Evolutionary conservation across 2,888 invertebrate species (phyloP).

Genomic region (Drosophila kuntzei): DNA sequence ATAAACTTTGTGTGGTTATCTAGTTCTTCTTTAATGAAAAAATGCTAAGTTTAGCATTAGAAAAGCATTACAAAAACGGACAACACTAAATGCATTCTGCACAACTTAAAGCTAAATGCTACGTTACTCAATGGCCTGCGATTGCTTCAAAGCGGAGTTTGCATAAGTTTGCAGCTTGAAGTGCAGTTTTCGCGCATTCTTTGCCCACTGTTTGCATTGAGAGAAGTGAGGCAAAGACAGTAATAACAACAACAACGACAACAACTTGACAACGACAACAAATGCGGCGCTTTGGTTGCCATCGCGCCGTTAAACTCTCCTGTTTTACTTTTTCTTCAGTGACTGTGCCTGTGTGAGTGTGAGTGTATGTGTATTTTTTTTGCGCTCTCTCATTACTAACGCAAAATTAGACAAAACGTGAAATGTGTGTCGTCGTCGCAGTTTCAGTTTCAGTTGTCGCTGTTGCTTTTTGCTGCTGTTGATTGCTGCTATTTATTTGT

Average conservation of each 20-base stretch:
- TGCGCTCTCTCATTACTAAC: slow-evolving; percentile 58
- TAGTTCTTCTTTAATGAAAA: too few species aligned
- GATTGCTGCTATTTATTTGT: slow-evolving; percentile 40
- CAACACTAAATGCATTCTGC: neutral
- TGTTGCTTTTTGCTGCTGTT: slow-evolving; percentile 53
- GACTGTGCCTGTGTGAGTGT: slow-evolving; percentile 11
- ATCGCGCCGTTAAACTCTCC: slow-evolving; percentile 40
- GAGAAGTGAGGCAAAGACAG: neutral
- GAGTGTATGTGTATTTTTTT: slow-evolving; percentile 22
- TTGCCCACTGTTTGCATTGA: slow-evolving; percentile 7
- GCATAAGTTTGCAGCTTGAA: neutral
- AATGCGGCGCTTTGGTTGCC: slow-evolving; percentile 47
- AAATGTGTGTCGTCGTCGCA: slow-evolving; percentile 55
- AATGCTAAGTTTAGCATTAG: too few species aligned
- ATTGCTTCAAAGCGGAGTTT: neutral
- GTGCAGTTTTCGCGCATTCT: neutral
- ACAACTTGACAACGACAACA: slow-evolving; percentile 46
- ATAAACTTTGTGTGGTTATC: too few species aligned
- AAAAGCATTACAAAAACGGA: neutral
- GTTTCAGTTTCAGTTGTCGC: slow-evolving; percentile 42
- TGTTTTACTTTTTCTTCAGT: slow-evolving; percentile 18
- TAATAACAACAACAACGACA: slow-evolving; percentile 14
- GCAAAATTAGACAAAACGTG: slow-evolving; percentile 63
- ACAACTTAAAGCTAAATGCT: neutral
- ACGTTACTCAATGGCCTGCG: neutral